phyloP scores from a whole-genome alignment of 2,888 invertebrate species.

The Chirona hameri region DNA sequence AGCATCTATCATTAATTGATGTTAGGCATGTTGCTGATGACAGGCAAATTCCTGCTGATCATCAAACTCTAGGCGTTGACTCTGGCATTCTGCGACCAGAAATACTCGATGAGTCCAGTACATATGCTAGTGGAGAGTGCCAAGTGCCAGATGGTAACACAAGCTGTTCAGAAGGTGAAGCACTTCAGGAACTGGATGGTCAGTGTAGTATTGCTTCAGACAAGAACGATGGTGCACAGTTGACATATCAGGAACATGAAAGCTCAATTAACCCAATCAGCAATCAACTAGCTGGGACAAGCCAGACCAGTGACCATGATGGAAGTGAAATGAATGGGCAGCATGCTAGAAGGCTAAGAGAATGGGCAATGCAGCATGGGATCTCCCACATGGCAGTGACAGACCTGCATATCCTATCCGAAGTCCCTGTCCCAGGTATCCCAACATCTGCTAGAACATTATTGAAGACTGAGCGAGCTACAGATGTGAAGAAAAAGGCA shows the following conservation, averaged over 20 bases:
- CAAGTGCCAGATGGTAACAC: background rate
- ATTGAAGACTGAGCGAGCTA: background rate
- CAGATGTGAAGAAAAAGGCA: background rate
- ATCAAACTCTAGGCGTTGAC: background rate
- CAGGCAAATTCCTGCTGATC: background rate
- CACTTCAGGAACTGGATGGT: background rate
- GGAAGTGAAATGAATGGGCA: background rate
- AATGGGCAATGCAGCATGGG: background rate
- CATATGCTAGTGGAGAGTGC: background rate
- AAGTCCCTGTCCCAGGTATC: background rate
- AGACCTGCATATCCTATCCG: background rate
- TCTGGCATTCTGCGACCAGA: too few relatives aligned
- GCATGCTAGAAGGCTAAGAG: background rate
- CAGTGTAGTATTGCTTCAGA: background rate
- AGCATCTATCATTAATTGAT: background rate
- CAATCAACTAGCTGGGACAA: background rate
- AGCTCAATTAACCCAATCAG: background rate
- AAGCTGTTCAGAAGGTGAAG: background rate
- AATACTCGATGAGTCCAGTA: background rate
- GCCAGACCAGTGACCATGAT: background rate
- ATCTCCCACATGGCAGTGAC: background rate
- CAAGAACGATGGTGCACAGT: background rate
- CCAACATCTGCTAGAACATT: background rate
- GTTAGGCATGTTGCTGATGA: background rate
- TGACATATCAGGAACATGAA: background rate